Evolutionary conservation across 2,797 vertebrate genomes (phyloP), one percentile per base, ranked within the genome.

Genomic region (Emydoidea blandingii): DNA sequence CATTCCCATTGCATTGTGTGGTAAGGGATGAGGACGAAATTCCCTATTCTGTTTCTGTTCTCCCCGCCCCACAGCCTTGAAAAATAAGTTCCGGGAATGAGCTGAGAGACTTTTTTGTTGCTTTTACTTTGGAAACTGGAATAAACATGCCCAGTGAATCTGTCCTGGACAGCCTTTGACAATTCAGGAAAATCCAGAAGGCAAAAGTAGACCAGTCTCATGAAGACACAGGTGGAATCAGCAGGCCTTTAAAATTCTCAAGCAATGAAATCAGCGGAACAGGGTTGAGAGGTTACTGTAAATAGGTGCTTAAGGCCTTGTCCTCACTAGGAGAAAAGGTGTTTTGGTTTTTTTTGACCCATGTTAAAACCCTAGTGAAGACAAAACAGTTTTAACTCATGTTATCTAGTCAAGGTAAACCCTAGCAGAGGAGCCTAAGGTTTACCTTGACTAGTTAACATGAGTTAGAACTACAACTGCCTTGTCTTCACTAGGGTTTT

Each of bases 91-190:
- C 6, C 25, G 47, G 31, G 44, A 19, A 62, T 10, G 19, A 90
- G 5, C 10, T 62, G 79, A 74, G 0, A 0, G 19, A 19, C 5
- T 9, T 79, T 86, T 90, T 89, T 47, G 59, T 62, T 62, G 59
- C n/a, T 68, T 37, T 90, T 94, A 81, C 54, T 78, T 44, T 59
- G 85, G 59, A 94, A 91, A 18, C 3, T 83, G 92, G 41, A 91
- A 31, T 53, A 16, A 27, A 59, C 5, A 1, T 59, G 78, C 4
- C 65, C 94, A 19, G 16, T 54, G 91, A 83, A 29, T 47, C 34
- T 56, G 44, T 83, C 88, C 52, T 83, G 53, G 88, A 41, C 54
- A 34, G 31, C 84, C 59, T 53, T 37, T 1, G 29, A 44, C 25
- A 91, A 84, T 41, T 12, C 78, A 86, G 52, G 65, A 92, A 88